Percentiles rank a stretch among this genome's conserved stretches.
phyloP scores from a whole-genome alignment of 2,113 vertebrate species.

The Leucosticte australis region DNA sequence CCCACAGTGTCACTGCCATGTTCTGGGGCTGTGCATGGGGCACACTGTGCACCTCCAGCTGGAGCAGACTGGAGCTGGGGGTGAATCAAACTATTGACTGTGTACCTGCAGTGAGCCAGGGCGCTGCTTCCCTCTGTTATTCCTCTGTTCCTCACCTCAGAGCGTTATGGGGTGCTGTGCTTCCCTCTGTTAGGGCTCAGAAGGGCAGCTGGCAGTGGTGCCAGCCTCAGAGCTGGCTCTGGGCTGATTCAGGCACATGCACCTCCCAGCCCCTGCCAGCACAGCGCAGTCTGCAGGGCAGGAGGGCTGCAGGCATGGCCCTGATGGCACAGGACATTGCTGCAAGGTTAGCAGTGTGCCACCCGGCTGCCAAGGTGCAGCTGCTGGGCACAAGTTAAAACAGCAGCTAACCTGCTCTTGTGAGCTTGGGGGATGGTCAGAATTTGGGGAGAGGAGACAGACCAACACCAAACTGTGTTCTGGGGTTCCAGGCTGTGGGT shows the following conservation, averaged over 20 bases:
- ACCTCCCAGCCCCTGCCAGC: background rate
- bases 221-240: background rate
- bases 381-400: background rate
- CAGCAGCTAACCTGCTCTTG: background rate
- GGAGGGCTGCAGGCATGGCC: background rate
- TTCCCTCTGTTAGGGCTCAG: background rate
- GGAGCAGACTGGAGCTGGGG: background rate
- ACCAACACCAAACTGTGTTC: fast-evolving
- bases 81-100: background rate
- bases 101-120: background rate
- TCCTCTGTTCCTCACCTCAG: background rate
- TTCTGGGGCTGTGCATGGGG: background rate
- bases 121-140: background rate
- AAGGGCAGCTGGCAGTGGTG: background rate
- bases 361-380: background rate
- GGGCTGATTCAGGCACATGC: background rate
- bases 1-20: background rate
- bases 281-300: background rate
- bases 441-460: background rate
- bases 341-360: background rate
- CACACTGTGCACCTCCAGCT: background rate
- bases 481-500: background rate
- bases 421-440: background rate
- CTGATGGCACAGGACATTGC: slow-evolving; percentile 32
- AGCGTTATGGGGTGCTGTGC: background rate